A percentile compares a stretch with the other conserved stretches of the same genome.
Evolutionary conservation across 2,113 vertebrate genomes (phyloP).

Genomic region (Gambusia holbrooki): DNA sequence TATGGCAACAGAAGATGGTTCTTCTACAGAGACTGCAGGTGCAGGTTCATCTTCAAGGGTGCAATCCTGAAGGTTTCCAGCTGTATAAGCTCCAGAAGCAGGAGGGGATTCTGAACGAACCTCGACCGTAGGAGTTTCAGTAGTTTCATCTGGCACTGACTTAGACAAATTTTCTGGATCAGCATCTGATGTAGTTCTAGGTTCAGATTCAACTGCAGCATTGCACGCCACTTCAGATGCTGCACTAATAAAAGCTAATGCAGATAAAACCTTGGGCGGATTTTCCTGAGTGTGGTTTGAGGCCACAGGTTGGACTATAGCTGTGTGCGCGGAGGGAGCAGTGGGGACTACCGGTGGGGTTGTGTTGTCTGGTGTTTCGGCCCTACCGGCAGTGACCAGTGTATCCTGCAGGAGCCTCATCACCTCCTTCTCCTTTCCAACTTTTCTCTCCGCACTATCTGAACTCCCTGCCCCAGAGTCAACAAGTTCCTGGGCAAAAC

Average conservation of each 20-base stretch:
- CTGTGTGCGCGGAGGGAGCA: conserved; percentile 16
- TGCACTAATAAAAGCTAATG: background rate
- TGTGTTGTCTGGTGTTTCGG: conserved; percentile 67
- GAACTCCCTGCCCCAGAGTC: conserved; percentile 90
- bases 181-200: conserved; percentile 24
- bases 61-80: conserved; percentile 33
- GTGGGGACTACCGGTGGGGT: conserved; percentile 16
- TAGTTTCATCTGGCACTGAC: conserved; percentile 11
- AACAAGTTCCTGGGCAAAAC: conserved; percentile 97
- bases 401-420: conserved; percentile 97
- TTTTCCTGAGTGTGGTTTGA: conserved; percentile 48
- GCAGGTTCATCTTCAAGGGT: conserved; percentile 4
- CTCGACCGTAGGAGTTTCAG: conserved; percentile 25
- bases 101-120: conserved; percentile 7
- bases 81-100: conserved; percentile 3
- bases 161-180: conserved; percentile 9
- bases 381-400: conserved; percentile 82
- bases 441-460: conserved; percentile 84
- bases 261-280: conserved; percentile 21
- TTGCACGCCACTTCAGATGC: conserved; percentile 17
- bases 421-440: conserved; percentile 91
- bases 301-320: conserved; percentile 41
- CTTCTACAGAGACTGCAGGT: conserved; percentile 31
- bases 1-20: conserved; percentile 15
- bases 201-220: conserved; percentile 24